Evolutionary conservation across 2,113 vertebrate species (phyloP), one percentile per base, ranked within the genome.

Genomic region (Myodes glareolus): DNA sequence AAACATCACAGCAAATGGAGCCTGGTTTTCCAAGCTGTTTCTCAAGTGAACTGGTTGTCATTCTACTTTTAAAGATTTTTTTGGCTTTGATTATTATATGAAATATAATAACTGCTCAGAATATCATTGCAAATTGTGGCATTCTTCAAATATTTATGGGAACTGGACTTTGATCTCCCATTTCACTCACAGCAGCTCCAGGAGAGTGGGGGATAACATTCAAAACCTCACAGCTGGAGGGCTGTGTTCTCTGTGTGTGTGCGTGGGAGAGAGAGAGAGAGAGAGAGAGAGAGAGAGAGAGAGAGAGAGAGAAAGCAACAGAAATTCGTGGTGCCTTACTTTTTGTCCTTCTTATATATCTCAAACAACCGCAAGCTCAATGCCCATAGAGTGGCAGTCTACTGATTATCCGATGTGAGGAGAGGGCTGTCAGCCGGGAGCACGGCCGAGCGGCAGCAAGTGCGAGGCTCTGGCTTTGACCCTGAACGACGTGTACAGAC

Each of bases 121-220:
- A 93, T 58, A 78, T 67, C 90, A 70, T 76, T 94, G 68, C 94
- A 95, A 96, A 10, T 93, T 97, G 88, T 97, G 96, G 63, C 94
- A 86, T 88, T 92, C 67, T 88, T 98, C 96, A 97, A 98, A 97
- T 98, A 98, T 98, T 98, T 96, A 98, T 98, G 94, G 95, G 90
- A 87, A 78, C 68, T 94, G 90, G 98, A 96, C 93, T 97, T 96
- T 94, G 85, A 94, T 97, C 11, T 85, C 80, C 80, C 91, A 92
- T 98, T 97, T 97, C 75, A 95, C 75, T 86, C 36, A 5, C 61
- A 97, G 91, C 75, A 95, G 19, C 65, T 80, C 67, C 94, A 95
- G 90, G 91, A 68, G 10, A 19, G 72, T 50, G 0, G 29, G 91
- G 89, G 78, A 86, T 78, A 91, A 97, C 95, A 91, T 87, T 73